Conservation (phyloP, 2,113 vertebrate genomes). For the Salminus brasiliensis region DNA sequence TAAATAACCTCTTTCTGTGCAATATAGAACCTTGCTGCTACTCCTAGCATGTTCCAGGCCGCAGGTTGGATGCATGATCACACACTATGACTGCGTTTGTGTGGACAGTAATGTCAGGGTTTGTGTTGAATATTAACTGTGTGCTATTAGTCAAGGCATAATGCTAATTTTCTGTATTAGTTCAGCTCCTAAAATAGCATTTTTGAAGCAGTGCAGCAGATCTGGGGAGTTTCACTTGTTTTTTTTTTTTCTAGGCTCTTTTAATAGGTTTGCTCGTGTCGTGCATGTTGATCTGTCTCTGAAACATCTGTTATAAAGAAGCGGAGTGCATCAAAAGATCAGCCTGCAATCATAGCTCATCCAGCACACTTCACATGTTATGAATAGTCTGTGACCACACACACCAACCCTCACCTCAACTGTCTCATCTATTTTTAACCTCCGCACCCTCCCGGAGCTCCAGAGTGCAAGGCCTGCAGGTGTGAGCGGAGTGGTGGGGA, state of each 20-base stretch:
- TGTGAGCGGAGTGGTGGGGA: constrained; percentile 18
- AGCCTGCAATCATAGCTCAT: constrained; percentile 12
- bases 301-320: constrained; percentile 42
- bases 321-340: constrained; percentile 23
- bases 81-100: too few species aligned
- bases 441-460: constrained; percentile 6
- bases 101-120: too few species aligned
- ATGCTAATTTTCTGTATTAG: too few species aligned
- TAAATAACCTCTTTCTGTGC: too few species aligned
- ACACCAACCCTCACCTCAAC: constrained; percentile 30
- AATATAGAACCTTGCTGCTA: too few species aligned
- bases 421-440: constrained; percentile 51
- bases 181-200: too few species aligned
- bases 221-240: too few species aligned
- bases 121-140: too few species aligned
- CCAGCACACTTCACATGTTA: constrained; percentile 8
- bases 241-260: background rate
- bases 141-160: too few species aligned
- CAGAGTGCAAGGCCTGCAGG: constrained; percentile 30
- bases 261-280: background rate
- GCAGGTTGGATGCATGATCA: too few species aligned
- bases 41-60: too few species aligned
- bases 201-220: too few species aligned
- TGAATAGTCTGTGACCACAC: background rate
- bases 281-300: background rate